Base-by-base conservation (phyloP, 2,113 vertebrate species). In the Aegithalos caudatus region DNA sequence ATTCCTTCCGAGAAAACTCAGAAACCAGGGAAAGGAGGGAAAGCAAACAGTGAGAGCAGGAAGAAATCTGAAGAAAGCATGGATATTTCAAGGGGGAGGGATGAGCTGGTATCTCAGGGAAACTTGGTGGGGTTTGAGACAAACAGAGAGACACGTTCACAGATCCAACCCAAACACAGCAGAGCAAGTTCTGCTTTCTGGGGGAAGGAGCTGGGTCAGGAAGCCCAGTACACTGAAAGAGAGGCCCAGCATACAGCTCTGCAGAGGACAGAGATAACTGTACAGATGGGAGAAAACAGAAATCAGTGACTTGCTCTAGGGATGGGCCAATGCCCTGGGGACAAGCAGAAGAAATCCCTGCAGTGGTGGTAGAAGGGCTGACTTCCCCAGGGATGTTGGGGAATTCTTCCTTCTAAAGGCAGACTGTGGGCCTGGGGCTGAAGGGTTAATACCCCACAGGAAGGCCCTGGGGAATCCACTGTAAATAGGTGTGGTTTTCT, bases 401-500 rank as follows among this genome's bases (percentile, higher is more conserved):
- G 66, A 79, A 90, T 70, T 72, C 71, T 93, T 69, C 51, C 13
- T 60, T 25, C 29, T 66, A 78, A 82, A 77, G 22, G 25, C 14
- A 67, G 56, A 27, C 6, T 40, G 40, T 72, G 25, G 28, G 15
- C 67, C 27, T 1, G 5, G 20, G 58, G 40, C 44, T 58, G 80
- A 95, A 92, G 91, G 73, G 95, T 97, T 94, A 95, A 95, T 61
- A 58, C 57, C 95, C 89, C 92, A 92, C 81, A 90, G 85, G 73
- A 92, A 60, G 73, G 67, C 91, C 56, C 48, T 51, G 61, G 96
- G 92, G 90, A 83, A 86, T 94, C 80, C 93, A 90, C 58, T 82
- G 94, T 86, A 89, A 95, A 97, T 95, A 97, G 91, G 90, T 96
- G 97, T 88, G 92, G 92, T 90, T 97, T 97, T 94, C 88, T 97